These are phyloP conservation scores for Poecilobothrus nobilitatus DNA, from an alignment of 2,888 invertebrate genomes.

Conservation along the genomic window DNA sequence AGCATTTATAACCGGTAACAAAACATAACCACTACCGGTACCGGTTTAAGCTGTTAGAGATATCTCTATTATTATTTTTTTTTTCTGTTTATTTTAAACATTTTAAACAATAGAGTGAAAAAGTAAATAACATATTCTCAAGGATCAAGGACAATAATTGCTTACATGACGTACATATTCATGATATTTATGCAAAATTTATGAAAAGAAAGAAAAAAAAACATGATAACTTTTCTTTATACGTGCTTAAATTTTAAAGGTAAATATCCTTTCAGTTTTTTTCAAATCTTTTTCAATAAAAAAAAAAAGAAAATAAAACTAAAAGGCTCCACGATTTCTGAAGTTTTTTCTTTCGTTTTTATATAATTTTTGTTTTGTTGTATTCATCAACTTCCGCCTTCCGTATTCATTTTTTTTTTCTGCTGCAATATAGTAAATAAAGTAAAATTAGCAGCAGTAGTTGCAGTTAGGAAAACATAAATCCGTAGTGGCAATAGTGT, in stretches of 20 bases:
- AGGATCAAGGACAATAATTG: conserved; percentile 9
- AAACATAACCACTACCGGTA: no score
- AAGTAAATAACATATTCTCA: not conserved
- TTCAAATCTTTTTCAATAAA: not conserved
- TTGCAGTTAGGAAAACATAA: no score
- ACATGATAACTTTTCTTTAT: no score
- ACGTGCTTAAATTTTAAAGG: not conserved
- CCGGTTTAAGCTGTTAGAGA: no score
- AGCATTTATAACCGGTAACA: no score
- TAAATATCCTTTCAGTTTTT: conserved; percentile 3
- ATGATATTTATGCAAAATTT: not conserved
- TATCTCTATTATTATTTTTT: no score
- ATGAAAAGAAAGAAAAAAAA: not conserved
- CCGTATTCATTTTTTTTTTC: not conserved
- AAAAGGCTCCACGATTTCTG: not conserved
- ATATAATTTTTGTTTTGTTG: not conserved
- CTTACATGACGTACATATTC: not conserved
- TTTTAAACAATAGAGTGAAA: no score
- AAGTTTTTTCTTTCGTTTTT: not conserved
- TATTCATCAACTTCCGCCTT: not conserved
- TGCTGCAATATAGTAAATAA: not conserved
- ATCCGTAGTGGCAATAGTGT: no score
- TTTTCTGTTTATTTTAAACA: no score
- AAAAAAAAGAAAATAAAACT: not conserved
- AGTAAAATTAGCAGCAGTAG: no score